These are phyloP conservation scores for Lasioglossum morio DNA, from an alignment of 2,888 invertebrate species.

Conservation along the genomic window DNA sequence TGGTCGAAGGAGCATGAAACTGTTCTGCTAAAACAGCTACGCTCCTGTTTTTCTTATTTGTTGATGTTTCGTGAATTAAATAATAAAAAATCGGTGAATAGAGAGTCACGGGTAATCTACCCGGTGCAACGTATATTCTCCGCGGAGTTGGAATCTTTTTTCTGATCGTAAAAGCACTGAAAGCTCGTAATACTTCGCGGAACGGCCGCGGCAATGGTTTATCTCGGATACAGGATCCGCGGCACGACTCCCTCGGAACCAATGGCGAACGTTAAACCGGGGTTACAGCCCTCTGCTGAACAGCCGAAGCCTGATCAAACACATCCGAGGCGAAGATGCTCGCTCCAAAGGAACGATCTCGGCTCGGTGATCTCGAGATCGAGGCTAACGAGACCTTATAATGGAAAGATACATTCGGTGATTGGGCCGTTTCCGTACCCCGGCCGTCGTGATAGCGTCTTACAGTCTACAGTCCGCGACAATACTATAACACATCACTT, in stretches of 20 bases:
- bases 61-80: not conserved
- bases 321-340: conserved; percentile 10
- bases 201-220: conserved; percentile 16
- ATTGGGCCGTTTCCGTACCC: not conserved
- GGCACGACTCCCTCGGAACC: conserved; percentile 39
- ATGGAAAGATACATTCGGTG: not conserved
- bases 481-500: too few species aligned
- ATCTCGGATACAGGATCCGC: conserved; percentile 22
- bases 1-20: not conserved
- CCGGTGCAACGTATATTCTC: not conserved
- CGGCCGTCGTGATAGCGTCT: not conserved
- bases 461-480: not conserved
- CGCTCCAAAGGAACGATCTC: not conserved
- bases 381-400: not conserved
- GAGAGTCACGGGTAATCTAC: not conserved
- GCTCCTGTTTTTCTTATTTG: too few species aligned
- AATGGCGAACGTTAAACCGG: conserved; percentile 45
- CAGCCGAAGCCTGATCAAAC: conserved; percentile 19
- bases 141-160: conserved; percentile 11
- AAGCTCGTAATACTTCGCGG: conserved; percentile 15
- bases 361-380: not conserved
- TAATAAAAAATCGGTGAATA: too few species aligned
- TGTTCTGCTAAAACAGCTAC: not conserved
- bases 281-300: not conserved
- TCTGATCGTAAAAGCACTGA: not conserved